Percentiles rank a stretch among this genome's conserved stretches.
These are phyloP conservation scores for Limenitis camilla DNA, from an alignment of 2,888 invertebrate species.

Conservation along the genomic window DNA sequence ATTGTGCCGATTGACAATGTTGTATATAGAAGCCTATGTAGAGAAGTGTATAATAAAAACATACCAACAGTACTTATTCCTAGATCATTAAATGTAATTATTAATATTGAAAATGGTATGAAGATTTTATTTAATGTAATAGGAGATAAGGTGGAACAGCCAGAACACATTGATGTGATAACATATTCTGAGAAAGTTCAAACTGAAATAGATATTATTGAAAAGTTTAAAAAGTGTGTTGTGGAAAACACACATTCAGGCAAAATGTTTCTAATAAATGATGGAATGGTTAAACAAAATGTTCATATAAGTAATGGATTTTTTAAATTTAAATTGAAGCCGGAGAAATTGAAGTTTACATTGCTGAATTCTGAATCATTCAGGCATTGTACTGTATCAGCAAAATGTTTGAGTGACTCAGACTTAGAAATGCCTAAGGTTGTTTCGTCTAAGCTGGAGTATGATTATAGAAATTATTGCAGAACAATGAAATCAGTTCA, in stretches of 20 bases:
- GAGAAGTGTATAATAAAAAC: constrained; percentile 55
- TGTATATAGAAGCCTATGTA: constrained; percentile 54
- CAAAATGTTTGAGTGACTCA: constrained; percentile 45
- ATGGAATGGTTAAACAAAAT: constrained; percentile 65
- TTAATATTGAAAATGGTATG: constrained; percentile 72
- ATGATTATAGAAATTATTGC: constrained; percentile 60
- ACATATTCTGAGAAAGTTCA: constrained; percentile 54
- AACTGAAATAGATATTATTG: constrained; percentile 49
- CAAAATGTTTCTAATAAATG: constrained; percentile 72
- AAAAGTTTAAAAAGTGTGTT: constrained; percentile 69
- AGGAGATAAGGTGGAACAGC: constrained; percentile 46
- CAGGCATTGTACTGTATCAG: constrained; percentile 63
- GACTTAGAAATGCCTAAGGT: constrained; percentile 46
- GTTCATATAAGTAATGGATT: constrained; percentile 47
- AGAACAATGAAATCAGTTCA: constrained; percentile 71
- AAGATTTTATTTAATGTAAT: constrained; percentile 70
- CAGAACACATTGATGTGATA: constrained; percentile 68
- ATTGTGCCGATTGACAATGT: constrained; percentile 56
- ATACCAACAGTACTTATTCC: constrained; percentile 71
- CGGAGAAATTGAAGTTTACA: constrained; percentile 63
- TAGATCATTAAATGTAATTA: constrained; percentile 66
- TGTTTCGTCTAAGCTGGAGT: constrained; percentile 41
- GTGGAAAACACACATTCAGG: constrained; percentile 63
- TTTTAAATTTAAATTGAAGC: constrained; percentile 59
- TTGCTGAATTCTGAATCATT: constrained; percentile 69